Percentiles rank a stretch among this genome's conserved stretches.
Conservation (phyloP, 1,140 invertebrate genomes). For the Pentalonia nigronervosa region DNA sequence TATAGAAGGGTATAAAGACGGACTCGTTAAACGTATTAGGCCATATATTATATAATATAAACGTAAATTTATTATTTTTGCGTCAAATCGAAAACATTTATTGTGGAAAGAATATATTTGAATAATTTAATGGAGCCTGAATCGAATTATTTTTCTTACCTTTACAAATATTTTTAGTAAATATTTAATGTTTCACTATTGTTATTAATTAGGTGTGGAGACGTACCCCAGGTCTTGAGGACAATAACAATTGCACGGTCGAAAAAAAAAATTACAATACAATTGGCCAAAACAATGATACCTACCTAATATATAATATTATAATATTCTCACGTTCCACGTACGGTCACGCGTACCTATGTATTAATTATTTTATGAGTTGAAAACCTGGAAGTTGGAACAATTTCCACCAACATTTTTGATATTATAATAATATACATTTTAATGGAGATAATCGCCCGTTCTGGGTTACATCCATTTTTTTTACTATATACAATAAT, state of each 20-base stretch:
- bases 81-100: not conserved
- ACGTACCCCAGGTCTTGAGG: not conserved
- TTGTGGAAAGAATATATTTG: not conserved
- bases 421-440: not conserved
- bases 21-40: no score
- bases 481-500: not conserved
- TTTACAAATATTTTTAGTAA: not conserved
- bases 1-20: not conserved
- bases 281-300: not conserved
- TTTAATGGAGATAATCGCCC: not conserved
- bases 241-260: not conserved
- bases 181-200: not conserved
- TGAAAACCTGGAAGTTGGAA: not conserved
- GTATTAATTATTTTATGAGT: constrained; percentile 7
- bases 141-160: not conserved
- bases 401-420: not conserved
- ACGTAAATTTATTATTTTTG: not conserved
- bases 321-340: not conserved
- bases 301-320: not conserved
- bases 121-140: not conserved
- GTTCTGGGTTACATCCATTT: not conserved
- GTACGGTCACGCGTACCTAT: not conserved
- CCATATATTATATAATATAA: not conserved
- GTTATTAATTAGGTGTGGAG: not conserved
- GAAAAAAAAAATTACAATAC: not conserved